These are phyloP conservation scores for Ancistrus triradiatus DNA, from an alignment of 2,113 vertebrate species.

Conservation along the genomic window DNA sequence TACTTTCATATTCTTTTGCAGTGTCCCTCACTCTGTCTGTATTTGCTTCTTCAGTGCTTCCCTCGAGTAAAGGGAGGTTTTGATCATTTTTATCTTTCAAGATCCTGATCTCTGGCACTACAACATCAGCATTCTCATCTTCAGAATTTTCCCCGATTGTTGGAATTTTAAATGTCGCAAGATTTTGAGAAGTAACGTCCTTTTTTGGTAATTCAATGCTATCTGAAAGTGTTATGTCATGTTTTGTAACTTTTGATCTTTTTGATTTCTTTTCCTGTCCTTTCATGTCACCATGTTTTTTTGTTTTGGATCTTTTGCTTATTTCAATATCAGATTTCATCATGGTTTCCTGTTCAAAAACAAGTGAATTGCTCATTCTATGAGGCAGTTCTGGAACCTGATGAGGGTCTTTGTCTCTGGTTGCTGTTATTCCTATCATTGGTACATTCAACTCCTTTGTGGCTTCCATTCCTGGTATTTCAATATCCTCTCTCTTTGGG, in stretches of 20 bases:
- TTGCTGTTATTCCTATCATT: constrained; percentile 24
- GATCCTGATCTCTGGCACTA: constrained; percentile 30
- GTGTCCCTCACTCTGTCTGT: constrained; percentile 13
- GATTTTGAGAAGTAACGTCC: constrained; percentile 29
- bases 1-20: constrained; percentile 26
- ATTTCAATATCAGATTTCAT: constrained; percentile 3
- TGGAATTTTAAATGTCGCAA: constrained; percentile 30
- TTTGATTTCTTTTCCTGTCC: constrained; percentile 52
- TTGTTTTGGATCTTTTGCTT: constrained; percentile 2
- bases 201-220: constrained; percentile 51
- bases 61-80: not conserved
- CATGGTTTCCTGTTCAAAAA: not conserved
- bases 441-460: constrained; percentile 27
- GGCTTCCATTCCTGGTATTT: constrained; percentile 54
- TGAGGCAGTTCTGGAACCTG: not conserved
- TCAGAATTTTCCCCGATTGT: too few species aligned
- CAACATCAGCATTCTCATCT: constrained; percentile 9
- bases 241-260: constrained; percentile 50
- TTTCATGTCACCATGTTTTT: constrained; percentile 28
- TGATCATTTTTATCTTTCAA: constrained; percentile 17
- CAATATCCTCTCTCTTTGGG: constrained; percentile 50
- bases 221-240: too few species aligned
- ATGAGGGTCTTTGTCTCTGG: constrained; percentile 4
- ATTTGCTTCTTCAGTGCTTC: not conserved
- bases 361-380: not conserved